Conservation (phyloP, 1,140 invertebrate genomes). For the Phymastichus coffea region DNA sequence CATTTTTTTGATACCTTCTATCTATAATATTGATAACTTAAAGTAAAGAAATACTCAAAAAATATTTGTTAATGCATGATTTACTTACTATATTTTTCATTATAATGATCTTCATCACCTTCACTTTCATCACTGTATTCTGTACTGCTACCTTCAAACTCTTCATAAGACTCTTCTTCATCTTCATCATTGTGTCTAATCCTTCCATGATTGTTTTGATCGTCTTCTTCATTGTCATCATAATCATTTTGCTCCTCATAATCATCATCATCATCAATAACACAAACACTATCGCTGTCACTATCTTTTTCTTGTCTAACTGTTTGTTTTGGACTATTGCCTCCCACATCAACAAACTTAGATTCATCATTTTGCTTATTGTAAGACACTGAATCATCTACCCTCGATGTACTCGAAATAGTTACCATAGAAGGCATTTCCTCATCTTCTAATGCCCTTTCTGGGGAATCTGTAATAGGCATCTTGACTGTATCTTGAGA, state of each 20-base stretch:
- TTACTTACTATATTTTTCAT: background rate
- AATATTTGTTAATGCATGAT: background rate
- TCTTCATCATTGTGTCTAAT: slow-evolving; percentile 9
- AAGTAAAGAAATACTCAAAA: background rate
- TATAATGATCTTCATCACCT: slow-evolving; percentile 13
- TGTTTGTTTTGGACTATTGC: slow-evolving; percentile 28
- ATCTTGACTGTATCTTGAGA: slow-evolving; percentile 6
- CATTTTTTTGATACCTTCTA: background rate
- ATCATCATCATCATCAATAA: slow-evolving; percentile 34
- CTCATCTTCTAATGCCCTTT: slow-evolving; percentile 41
- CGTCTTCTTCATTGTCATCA: slow-evolving; percentile 35
- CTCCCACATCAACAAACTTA: slow-evolving; percentile 4
- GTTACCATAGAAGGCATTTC: slow-evolving; percentile 42
- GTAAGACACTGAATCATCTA: slow-evolving; percentile 34
- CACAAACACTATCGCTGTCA: slow-evolving; percentile 38
- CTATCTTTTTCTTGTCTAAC: slow-evolving; percentile 35
- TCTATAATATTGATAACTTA: background rate
- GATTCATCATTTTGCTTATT: slow-evolving; percentile 26
- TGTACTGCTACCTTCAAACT: slow-evolving; percentile 34
- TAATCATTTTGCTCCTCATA: slow-evolving; percentile 31
- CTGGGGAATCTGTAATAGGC: background rate
- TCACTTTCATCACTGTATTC: no score
- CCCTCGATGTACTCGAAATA: slow-evolving; percentile 29
- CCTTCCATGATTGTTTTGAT: background rate
- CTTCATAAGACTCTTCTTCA: slow-evolving; percentile 20